Base-by-base conservation (phyloP, 2,113 vertebrate species). In the Urocolius indicus region DNA sequence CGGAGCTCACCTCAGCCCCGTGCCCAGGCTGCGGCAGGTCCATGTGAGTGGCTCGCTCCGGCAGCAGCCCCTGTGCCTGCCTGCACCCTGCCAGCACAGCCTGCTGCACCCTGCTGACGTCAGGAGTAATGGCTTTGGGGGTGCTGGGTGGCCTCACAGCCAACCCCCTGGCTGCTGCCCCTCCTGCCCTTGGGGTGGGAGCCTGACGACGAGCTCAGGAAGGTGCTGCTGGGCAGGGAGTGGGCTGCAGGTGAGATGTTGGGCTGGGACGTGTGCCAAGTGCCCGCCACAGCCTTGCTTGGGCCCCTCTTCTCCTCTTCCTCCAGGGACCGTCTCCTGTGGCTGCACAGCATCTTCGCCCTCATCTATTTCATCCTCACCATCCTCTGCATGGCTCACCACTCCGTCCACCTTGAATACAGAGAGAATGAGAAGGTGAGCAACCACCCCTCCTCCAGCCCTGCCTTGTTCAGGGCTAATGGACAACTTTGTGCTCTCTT, bases 291-390 rank as follows among this genome's bases (percentile, higher is more conserved):
- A 84, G 36, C 2, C 0, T 26, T 77, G 16, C 4, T 3, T 73
- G 82, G 52, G 74, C 19, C 9, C 13, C 27, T 62, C 27, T 84
- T 83, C 34, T 16, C 49, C 11, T 93, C n/a, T n/a, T n/a, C 57
- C 71, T 88, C 29, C 95, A 99, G 99, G 96, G 98, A 99, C 93
- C 98, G 94, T 63, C 97, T 99, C 65, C 98, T 99, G 82, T 99
- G 99, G 99, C 95, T 99, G 72, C 99, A 99, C 87, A 98, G 99
- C 96, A 91, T 99, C 93, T 98, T 99, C 0, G 98, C 99, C 13
- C 98, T 99, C 93, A 84, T 99, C 54, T 99, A 99, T 97, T 99
- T 99, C 97, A 95, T 99, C 89, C 96, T 98, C 95, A 99, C 99
- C 5, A 26, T 98, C 71, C 49, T 99, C 93, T 98, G 98, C 94